A percentile compares a stretch with the other conserved stretches of the same genome.
These are phyloP conservation scores for Apodemus speciosus DNA, from an alignment of 2,113 vertebrate genomes.

Conservation along the genomic window DNA sequence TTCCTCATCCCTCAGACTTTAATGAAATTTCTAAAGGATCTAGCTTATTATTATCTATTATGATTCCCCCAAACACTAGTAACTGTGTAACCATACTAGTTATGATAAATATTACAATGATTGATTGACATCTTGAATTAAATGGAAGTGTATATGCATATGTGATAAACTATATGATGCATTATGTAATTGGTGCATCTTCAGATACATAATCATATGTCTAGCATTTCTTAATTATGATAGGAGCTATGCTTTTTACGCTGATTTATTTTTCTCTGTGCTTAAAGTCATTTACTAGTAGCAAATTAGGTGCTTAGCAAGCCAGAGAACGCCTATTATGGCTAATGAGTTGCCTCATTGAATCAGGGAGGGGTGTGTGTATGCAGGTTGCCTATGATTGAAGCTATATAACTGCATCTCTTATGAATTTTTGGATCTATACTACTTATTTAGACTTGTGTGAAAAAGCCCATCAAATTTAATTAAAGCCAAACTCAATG, in stretches of 20 bases:
- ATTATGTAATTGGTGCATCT: not conserved
- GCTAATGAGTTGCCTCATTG: slow-evolving; percentile 31
- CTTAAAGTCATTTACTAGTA: slow-evolving; percentile 5
- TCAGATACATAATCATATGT: not conserved
- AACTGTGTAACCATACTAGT: not conserved
- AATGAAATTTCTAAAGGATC: not conserved
- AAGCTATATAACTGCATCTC: not conserved
- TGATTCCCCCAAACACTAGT: not conserved
- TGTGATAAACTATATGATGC: not conserved
- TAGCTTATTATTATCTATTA: not conserved
- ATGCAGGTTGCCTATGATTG: not conserved
- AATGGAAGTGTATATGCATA: not conserved
- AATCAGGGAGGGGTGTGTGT: not conserved
- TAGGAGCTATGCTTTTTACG: slow-evolving; percentile 11
- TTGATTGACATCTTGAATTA: not conserved
- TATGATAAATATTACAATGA: not conserved
- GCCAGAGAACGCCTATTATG: not conserved
- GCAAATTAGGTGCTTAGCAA: slow-evolving; percentile 48
- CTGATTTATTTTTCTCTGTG: slow-evolving; percentile 16
- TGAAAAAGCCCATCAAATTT: not conserved
- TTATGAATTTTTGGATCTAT: not conserved
- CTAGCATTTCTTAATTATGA: slow-evolving; percentile 23
- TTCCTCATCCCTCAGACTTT: not conserved
- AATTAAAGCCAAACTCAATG: not conserved
- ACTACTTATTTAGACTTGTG: not conserved